phyloP scores from a whole-genome alignment of 2,888 invertebrate genomes.

The Watsonalla cultraria region DNA sequence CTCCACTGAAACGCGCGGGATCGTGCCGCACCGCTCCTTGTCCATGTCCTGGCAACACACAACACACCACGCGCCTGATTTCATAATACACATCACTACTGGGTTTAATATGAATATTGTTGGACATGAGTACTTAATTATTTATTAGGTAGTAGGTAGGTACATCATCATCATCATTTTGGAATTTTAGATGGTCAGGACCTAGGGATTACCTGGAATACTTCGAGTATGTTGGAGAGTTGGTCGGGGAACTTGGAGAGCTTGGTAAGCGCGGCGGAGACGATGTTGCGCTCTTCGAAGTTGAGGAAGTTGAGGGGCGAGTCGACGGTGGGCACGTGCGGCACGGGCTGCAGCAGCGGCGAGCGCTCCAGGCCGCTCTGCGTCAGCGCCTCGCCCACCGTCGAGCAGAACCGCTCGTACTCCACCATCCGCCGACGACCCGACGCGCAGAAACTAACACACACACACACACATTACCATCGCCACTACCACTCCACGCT shows the following conservation, averaged over 20 bases:
- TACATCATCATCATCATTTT: not conserved
- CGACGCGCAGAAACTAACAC: conserved; percentile 81
- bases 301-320: conserved; percentile 82
- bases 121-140: no score
- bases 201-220: conserved; percentile 76
- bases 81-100: not conserved
- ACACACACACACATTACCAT: not conserved
- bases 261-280: conserved; percentile 83
- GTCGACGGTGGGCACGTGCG: conserved; percentile 83
- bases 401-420: conserved; percentile 83
- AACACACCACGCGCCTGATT: not conserved
- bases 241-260: conserved; percentile 82
- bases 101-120: not conserved
- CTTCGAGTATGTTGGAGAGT: conserved; percentile 82
- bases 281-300: conserved; percentile 83
- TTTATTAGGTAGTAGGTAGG: not conserved
- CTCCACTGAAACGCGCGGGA: conserved; percentile 81
- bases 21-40: conserved; percentile 81
- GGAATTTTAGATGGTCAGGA: no score
- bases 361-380: conserved; percentile 82
- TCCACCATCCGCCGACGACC: conserved; percentile 79
- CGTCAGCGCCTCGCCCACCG: conserved; percentile 84
- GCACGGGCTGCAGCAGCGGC: conserved; percentile 82
- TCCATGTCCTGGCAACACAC: conserved; percentile 81
- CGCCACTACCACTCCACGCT: not conserved